A percentile compares a stretch with the other conserved stretches of the same genome.
Evolutionary conservation across 2,113 vertebrate genomes (phyloP).

Genomic region (Vulpes ferrilata): DNA sequence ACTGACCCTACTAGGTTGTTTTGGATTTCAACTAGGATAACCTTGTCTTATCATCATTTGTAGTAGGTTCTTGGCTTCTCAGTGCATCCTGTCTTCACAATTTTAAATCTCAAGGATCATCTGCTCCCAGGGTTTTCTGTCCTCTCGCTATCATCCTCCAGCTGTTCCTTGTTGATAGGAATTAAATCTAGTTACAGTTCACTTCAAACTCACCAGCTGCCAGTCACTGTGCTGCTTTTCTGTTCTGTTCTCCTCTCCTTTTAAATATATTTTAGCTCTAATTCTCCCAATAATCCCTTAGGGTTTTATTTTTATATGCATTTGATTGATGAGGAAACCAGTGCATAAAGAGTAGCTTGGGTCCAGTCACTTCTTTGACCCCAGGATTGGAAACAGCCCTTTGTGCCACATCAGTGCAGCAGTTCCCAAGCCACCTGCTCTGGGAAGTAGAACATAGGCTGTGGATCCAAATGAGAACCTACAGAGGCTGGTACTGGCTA

Average conservation of each 20-base stretch:
- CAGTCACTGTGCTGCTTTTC: background rate
- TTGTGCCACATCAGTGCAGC: rapidly evolving
- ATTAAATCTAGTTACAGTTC: conserved; percentile 10
- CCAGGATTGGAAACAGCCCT: too few species aligned
- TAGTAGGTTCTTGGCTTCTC: background rate
- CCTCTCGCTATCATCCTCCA: background rate
- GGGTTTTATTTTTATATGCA: background rate
- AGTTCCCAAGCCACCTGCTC: rapidly evolving
- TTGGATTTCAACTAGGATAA: background rate
- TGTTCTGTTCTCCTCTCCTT: background rate
- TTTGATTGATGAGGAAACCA: conserved; percentile 54
- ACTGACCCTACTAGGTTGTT: background rate
- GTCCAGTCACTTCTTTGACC: background rate
- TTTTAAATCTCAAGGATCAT: background rate
- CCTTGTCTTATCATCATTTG: background rate
- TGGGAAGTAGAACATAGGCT: background rate
- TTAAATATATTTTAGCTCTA: background rate
- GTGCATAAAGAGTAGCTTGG: background rate
- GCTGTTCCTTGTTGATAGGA: background rate
- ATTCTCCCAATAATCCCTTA: background rate
- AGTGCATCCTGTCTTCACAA: background rate
- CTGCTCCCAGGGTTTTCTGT: conserved; percentile 1
- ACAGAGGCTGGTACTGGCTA: rapidly evolving
- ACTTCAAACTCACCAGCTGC: background rate
- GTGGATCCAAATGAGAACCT: rapidly evolving